A percentile compares a stretch with the other conserved stretches of the same genome.
Conservation (phyloP, 2,797 vertebrate species). For the Nyctalus aviator region DNA sequence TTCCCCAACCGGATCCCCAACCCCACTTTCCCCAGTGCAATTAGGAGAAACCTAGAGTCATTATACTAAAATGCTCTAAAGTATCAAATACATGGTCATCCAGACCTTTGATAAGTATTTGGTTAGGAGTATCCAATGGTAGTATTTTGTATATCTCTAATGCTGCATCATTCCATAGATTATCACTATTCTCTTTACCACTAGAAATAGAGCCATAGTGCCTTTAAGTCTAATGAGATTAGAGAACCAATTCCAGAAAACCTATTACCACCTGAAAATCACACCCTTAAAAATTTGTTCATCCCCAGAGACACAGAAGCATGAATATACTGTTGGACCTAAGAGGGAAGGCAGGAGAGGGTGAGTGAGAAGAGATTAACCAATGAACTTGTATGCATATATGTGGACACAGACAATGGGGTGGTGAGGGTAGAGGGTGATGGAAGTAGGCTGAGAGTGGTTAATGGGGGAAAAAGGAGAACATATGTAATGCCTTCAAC, state of each 20-base stretch:
- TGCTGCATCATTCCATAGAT: background rate
- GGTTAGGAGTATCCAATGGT: background rate
- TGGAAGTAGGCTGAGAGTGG: too few relatives aligned
- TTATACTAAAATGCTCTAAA: background rate
- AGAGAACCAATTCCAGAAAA: background rate
- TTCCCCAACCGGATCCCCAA: accelerated
- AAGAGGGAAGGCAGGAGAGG: too few relatives aligned
- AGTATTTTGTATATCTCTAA: background rate
- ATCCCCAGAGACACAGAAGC: background rate
- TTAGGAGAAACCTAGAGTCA: background rate
- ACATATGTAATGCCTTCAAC: too few relatives aligned
- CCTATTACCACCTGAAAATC: background rate
- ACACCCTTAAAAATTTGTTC: background rate
- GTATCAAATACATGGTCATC: background rate
- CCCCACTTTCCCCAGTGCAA: background rate
- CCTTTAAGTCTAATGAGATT: too few relatives aligned
- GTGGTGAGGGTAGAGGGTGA: too few relatives aligned
- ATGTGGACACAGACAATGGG: too few relatives aligned
- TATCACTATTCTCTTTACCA: background rate
- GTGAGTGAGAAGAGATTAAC: too few relatives aligned
- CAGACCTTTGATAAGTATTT: background rate
- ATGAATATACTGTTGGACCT: background rate
- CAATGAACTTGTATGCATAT: too few relatives aligned
- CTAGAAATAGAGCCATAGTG: background rate
- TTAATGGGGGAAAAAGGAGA: too few relatives aligned